Base-by-base conservation (phyloP, 2,113 vertebrate species). In the Dipodomys ordii region DNA sequence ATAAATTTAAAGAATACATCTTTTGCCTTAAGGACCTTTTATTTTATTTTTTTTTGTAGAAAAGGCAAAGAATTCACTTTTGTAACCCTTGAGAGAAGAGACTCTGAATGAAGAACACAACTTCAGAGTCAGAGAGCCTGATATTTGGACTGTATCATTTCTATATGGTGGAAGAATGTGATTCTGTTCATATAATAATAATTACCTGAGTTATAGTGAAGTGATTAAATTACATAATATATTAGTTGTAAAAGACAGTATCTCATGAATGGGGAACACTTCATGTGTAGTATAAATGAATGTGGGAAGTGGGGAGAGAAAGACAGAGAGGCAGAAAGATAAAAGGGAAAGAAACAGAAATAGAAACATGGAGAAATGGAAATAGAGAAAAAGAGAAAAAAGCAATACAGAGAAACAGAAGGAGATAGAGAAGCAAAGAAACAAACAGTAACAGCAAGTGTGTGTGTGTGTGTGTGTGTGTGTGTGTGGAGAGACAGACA, bases 1-100 rank as follows among this genome's bases (percentile, higher is more conserved):
- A 94, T 90, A 95, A 90, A 93, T 94, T 83, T 90, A 96, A 90
- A 95, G 78, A 92, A 82, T 96, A 93, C 88, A 65, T 97, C 96
- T 96, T 97, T 88, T 97, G 92, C n/a, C 32, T 93, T 96, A 35
- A 76, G 76, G 73, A 92, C 20, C 81, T 85, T 87, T 87, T 28
- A 65, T 86, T 94, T 35, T n/a, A n/a, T n/a, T 13, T 93, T 96
- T 81, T 96, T 81, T 84, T 78, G 15, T 44, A 81, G 91, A 90
- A 74, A 72, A 83, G 88, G 44, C 13, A 94, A 77, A 62, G 62
- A 76, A 94, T 87, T 95, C 1, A 0, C 77, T 91, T 94, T 87
- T 91, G 69, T 92, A 81, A 83, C 62, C 91, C 69, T 64, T 78
- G 68, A 95, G 87, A 84, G 95, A 89, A 93, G 23, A 62, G 44